phyloP scores from a whole-genome alignment of 2,797 vertebrate genomes.

The Gallinago stenura region DNA sequence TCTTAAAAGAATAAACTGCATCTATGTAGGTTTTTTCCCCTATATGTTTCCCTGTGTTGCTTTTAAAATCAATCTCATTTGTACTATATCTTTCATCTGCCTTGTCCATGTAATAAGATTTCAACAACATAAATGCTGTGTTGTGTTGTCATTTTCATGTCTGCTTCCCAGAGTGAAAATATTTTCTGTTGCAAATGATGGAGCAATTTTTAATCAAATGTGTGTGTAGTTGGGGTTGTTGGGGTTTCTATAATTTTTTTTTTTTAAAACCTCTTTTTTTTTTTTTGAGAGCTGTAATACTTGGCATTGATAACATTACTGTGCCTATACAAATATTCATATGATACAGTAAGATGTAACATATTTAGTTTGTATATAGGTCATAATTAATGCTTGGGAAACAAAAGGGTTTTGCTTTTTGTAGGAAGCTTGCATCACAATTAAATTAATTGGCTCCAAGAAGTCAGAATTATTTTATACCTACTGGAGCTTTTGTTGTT shows the following conservation, averaged over 20 bases:
- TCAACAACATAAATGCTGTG: not conserved
- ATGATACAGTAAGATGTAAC: not conserved
- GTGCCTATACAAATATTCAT: not conserved
- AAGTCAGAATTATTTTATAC: not conserved
- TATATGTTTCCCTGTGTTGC: not conserved
- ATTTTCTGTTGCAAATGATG: not conserved
- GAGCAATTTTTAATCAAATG: not conserved
- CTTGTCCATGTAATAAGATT: not conserved
- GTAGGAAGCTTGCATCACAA: not conserved
- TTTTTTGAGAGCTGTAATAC: not conserved
- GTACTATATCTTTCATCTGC: not conserved
- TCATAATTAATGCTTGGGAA: not conserved
- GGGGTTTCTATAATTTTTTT: not conserved
- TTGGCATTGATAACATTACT: not conserved
- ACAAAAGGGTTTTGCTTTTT: not conserved
- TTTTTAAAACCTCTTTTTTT: not conserved
- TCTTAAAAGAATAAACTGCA: not conserved
- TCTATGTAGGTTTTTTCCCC: not conserved
- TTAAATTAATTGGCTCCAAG: not conserved
- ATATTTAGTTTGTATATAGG: not conserved
- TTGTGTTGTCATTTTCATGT: not conserved
- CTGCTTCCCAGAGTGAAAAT: not conserved
- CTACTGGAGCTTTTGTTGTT: not conserved
- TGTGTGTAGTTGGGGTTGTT: not conserved
- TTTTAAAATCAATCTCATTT: not conserved